Evolutionary conservation across 1,140 invertebrate genomes (phyloP).

Genomic region (Platyura marginata): DNA sequence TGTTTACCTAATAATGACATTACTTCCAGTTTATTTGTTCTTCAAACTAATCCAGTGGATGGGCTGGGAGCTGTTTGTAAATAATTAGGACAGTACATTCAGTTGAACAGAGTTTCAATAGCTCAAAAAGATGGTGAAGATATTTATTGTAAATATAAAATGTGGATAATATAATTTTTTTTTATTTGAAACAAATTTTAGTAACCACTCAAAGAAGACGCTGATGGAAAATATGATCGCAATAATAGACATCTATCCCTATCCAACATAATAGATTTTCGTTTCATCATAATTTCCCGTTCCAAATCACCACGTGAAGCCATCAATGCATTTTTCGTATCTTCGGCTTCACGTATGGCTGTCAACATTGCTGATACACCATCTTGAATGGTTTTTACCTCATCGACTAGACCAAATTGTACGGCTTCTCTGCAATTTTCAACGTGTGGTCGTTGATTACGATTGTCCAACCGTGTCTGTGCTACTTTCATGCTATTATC

Average conservation of each 20-base stretch:
- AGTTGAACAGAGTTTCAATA: background rate
- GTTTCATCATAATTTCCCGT: conserved; percentile 50
- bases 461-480: conserved; percentile 54
- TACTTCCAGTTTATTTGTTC: conserved; percentile 24
- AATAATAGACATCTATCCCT: conserved; percentile 39
- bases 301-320: conserved; percentile 40
- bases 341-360: conserved; percentile 38
- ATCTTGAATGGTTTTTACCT: conserved; percentile 46
- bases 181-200: background rate
- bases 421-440: conserved; percentile 51
- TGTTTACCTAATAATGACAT: conserved; percentile 19
- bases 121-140: background rate
- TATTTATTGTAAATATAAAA: background rate
- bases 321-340: conserved; percentile 35
- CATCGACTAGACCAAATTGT: conserved; percentile 51
- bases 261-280: conserved; percentile 49
- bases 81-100: conserved; percentile 11
- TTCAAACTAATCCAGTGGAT: conserved; percentile 24
- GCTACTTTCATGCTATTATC: conserved; percentile 56
- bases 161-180: background rate
- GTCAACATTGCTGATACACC: conserved; percentile 37
- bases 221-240: conserved; percentile 44
- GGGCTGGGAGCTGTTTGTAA: conserved; percentile 23
- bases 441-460: conserved; percentile 40
- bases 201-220: conserved; percentile 36